A percentile compares a stretch with the other conserved stretches of the same genome.
phyloP scores from a whole-genome alignment of 2,888 invertebrate genomes.

The Congeria kusceri region DNA sequence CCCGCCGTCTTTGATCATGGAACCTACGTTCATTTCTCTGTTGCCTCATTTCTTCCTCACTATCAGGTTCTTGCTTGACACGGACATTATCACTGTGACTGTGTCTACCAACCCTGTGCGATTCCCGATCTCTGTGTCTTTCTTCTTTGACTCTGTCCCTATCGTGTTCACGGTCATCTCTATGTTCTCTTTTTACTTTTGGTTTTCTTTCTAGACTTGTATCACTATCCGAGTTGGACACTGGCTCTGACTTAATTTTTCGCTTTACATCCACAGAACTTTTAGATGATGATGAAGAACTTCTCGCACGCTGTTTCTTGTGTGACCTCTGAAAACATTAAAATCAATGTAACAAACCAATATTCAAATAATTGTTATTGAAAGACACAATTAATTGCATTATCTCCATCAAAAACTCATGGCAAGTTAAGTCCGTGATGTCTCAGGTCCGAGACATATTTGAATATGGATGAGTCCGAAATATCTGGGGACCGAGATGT shows the following conservation, averaged over 20 bases:
- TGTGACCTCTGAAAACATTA: constrained; percentile 29
- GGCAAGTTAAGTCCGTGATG: too few relatives aligned
- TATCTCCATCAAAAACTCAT: too few relatives aligned
- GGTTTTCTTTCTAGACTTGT: background rate
- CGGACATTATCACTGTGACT: constrained; percentile 5
- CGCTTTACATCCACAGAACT: background rate
- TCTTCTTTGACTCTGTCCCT: constrained; percentile 8
- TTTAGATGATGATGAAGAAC: background rate
- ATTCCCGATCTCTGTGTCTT: constrained; percentile 9
- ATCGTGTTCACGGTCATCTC: constrained; percentile 6
- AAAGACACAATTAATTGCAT: too few relatives aligned
- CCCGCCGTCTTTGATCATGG: constrained; percentile 70
- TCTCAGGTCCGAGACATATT: too few relatives aligned
- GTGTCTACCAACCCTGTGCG: background rate
- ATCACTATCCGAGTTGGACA: constrained; percentile 8
- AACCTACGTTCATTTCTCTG: constrained; percentile 69
- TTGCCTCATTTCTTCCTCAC: constrained; percentile 59
- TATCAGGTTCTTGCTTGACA: constrained; percentile 39
- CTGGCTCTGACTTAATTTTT: constrained; percentile 4
- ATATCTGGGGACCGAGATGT: too few relatives aligned
- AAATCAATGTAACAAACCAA: too few relatives aligned
- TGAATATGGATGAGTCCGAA: too few relatives aligned
- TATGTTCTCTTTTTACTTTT: background rate
- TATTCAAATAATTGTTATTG: too few relatives aligned
- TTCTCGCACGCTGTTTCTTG: background rate